phyloP scores from a whole-genome alignment of 92 coral and sea anemone species.

The Umimayanthus kanabou region DNA sequence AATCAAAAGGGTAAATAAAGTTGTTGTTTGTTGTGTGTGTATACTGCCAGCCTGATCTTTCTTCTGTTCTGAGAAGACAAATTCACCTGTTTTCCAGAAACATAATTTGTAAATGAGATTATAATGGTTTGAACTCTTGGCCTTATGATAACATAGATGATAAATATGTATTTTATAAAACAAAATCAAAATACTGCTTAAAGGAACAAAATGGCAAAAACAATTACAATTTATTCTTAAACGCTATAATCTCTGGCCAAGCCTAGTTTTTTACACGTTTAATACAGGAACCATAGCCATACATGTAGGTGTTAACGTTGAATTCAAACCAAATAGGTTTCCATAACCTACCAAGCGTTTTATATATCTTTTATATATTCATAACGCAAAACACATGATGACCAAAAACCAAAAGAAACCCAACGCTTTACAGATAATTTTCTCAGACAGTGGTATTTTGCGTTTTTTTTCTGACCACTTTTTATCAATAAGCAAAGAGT shows the following conservation, averaged over 20 bases:
- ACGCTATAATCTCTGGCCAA: background rate
- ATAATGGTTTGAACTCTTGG: background rate
- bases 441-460: background rate
- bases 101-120: background rate
- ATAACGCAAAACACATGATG: slow-evolving; percentile 8
- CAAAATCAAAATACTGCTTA: background rate
- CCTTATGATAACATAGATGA: background rate
- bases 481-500: background rate
- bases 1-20: no score
- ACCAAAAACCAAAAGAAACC: background rate
- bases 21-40: no score
- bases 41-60: no score
- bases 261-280: background rate
- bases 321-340: background rate
- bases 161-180: background rate
- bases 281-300: no score
- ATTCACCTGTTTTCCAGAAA: background rate
- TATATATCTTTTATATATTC: background rate
- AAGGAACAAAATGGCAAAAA: background rate
- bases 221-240: background rate
- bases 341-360: background rate
- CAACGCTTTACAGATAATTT: background rate
- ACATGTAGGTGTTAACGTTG: background rate
- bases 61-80: background rate
- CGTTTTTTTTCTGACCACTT: background rate